These are phyloP conservation scores for Oxyruncus cristatus DNA, from an alignment of 2,113 vertebrate species.

Conservation along the genomic window DNA sequence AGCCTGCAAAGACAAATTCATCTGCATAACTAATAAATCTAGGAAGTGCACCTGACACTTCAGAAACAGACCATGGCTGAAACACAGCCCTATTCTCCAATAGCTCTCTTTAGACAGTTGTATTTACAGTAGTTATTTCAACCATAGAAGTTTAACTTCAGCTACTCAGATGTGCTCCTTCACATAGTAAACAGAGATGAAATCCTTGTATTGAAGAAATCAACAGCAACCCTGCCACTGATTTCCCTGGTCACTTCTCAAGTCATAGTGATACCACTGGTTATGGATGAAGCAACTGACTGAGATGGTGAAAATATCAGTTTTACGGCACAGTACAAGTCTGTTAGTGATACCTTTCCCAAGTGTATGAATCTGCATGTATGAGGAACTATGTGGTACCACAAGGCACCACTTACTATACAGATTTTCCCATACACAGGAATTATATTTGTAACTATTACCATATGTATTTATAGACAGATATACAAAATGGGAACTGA, in stretches of 20 bases:
- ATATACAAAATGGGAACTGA: not conserved
- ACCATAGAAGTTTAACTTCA: not conserved
- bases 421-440: not conserved
- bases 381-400: not conserved
- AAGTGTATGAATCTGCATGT: not conserved
- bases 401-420: not conserved
- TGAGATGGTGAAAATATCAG: not conserved
- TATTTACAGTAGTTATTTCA: not conserved
- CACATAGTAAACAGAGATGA: not conserved
- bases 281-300: not conserved
- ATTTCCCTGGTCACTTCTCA: not conserved
- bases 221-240: not conserved
- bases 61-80: not conserved
- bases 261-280: not conserved
- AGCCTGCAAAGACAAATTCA: not conserved
- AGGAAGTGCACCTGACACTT: not conserved
- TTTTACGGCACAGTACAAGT: not conserved
- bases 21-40: not conserved
- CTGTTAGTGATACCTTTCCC: not conserved
- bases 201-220: not conserved
- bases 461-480: rapidly evolving
- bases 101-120: not conserved
- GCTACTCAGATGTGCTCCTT: not conserved
- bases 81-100: not conserved
- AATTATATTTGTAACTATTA: not conserved